Percentiles rank a stretch among this genome's conserved stretches.
These are phyloP conservation scores for Drosophila suboccidentalis DNA, from an alignment of 2,888 invertebrate species.

Conservation along the genomic window DNA sequence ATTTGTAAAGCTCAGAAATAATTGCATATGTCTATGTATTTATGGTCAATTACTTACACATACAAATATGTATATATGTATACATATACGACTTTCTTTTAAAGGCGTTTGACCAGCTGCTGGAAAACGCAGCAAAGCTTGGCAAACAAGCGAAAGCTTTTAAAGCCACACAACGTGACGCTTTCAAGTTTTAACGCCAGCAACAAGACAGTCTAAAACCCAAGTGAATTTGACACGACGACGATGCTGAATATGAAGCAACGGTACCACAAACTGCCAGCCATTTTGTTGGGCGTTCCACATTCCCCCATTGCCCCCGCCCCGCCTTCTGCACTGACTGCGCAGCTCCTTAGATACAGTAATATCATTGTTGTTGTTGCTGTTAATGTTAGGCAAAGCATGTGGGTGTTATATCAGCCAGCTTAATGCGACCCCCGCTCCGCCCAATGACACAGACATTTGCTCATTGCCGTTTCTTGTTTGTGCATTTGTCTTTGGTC, in stretches of 20 bases:
- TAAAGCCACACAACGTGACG: constrained; percentile 48
- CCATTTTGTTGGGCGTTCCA: constrained; percentile 56
- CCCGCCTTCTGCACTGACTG: not conserved
- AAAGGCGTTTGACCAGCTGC: constrained; percentile 47
- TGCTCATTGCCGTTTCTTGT: constrained; percentile 12
- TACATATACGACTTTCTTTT: constrained; percentile 10
- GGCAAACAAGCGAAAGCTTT: constrained; percentile 53
- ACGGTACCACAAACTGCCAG: constrained; percentile 39
- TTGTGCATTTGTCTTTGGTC: constrained; percentile 30
- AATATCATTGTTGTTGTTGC: constrained; percentile 32
- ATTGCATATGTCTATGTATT: not conserved
- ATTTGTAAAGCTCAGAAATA: constrained; percentile 2
- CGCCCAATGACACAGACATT: constrained; percentile 10
- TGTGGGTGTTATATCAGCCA: constrained; percentile 41
- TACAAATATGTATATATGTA: not conserved
- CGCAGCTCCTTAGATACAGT: constrained; percentile 14
- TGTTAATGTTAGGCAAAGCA: constrained; percentile 38
- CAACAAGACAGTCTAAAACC: constrained; percentile 64
- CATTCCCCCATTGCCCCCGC: not conserved
- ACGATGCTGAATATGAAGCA: constrained; percentile 20
- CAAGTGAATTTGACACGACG: constrained; percentile 63
- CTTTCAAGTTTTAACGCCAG: constrained; percentile 68
- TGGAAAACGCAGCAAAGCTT: constrained; percentile 28
- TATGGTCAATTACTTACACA: constrained; percentile 23
- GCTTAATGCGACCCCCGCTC: constrained; percentile 3